phyloP scores from a whole-genome alignment of 2,797 vertebrate species.

The Crocodylus rhombifer region DNA sequence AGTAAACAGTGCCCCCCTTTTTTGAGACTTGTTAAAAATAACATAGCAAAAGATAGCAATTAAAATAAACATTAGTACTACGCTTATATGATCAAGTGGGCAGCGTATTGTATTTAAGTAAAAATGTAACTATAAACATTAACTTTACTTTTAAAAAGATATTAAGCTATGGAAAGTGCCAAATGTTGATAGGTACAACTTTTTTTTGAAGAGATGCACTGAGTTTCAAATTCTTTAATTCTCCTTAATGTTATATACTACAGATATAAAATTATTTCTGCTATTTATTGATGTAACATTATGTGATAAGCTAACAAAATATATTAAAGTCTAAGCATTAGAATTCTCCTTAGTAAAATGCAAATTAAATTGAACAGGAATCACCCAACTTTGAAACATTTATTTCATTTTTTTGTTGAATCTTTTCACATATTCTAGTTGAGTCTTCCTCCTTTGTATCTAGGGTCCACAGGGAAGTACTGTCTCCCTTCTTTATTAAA shows the following conservation, averaged over 20 bases:
- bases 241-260: background rate
- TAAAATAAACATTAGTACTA: background rate
- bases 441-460: conserved; percentile 28
- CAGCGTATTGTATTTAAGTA: background rate
- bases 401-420: conserved; percentile 8
- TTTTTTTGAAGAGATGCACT: background rate
- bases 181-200: background rate
- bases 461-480: conserved; percentile 36
- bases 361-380: conserved; percentile 43
- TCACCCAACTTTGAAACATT: conserved; percentile 19
- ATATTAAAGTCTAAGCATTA: background rate
- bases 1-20: background rate
- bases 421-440: conserved; percentile 33
- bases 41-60: background rate
- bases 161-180: background rate
- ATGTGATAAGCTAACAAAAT: background rate
- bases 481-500: conserved; percentile 58
- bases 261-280: background rate
- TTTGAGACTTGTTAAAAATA: background rate
- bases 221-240: background rate
- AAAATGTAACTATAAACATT: background rate
- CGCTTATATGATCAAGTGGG: background rate
- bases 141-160: background rate
- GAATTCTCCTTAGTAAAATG: conserved; percentile 28
- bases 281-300: background rate